Percentiles rank a stretch among this genome's conserved stretches.
These are phyloP conservation scores for Phrynosoma blainvillii DNA, from an alignment of 2,113 vertebrate species.

Conservation along the genomic window DNA sequence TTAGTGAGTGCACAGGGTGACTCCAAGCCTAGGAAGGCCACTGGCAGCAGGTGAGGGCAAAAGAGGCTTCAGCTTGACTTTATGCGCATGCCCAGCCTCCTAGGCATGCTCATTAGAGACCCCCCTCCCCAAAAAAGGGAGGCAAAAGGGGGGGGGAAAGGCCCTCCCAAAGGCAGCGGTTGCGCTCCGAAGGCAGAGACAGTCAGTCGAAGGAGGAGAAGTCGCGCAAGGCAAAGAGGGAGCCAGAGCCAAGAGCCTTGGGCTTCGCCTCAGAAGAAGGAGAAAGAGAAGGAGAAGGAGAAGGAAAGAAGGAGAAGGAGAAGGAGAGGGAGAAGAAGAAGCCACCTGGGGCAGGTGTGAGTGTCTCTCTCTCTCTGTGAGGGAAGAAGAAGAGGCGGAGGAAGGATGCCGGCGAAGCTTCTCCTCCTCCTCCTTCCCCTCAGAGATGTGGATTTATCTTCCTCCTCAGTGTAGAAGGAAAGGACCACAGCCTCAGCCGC, in stretches of 20 bases:
- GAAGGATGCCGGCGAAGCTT: background rate
- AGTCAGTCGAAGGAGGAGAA: too few relatives aligned
- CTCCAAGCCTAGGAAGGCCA: too few relatives aligned
- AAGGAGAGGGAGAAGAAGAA: background rate
- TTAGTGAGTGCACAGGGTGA: too few relatives aligned
- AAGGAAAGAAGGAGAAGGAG: too few relatives aligned
- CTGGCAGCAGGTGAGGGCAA: conserved; percentile 34
- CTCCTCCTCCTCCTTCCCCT: background rate
- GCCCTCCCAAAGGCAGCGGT: too few relatives aligned
- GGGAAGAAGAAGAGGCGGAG: background rate
- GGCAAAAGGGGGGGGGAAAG: too few relatives aligned
- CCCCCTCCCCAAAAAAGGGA: background rate
- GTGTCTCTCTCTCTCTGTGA: too few relatives aligned
- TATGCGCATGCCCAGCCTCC: conserved; percentile 56
- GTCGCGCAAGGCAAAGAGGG: too few relatives aligned
- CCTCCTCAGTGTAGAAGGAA: conserved; percentile 4
- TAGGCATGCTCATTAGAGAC: conserved; percentile 66
- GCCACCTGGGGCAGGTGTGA: background rate
- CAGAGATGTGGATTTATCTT: conserved; percentile 58
- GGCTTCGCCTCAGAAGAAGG: too few relatives aligned
- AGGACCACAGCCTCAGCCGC: background rate
- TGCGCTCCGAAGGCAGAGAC: too few relatives aligned
- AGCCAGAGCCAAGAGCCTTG: too few relatives aligned
- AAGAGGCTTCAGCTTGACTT: background rate
- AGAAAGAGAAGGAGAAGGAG: background rate